phyloP scores from a whole-genome alignment of 2,797 vertebrate genomes.

The Morelia viridis region DNA sequence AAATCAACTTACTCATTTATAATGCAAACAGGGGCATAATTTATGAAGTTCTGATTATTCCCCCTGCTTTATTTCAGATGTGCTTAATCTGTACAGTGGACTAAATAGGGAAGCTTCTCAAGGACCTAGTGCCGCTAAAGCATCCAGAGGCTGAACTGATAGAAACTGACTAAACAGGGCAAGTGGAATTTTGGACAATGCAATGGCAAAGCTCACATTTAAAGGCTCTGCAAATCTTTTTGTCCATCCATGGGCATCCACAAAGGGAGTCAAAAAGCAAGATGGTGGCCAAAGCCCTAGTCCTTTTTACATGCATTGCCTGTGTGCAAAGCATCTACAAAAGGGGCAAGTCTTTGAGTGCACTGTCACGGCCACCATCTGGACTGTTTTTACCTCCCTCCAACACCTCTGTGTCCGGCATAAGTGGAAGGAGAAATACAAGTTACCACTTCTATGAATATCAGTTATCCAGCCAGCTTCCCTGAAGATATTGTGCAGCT shows the following conservation, averaged over 20 bases:
- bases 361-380: not conserved
- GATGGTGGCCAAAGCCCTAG: not conserved
- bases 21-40: conserved; percentile 66
- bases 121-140: conserved; percentile 54
- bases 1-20: conserved; percentile 64
- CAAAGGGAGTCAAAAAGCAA: not conserved
- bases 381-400: not conserved
- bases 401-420: not conserved
- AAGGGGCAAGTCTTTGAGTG: not conserved
- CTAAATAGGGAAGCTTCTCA: conserved; percentile 71
- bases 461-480: not conserved
- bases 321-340: not conserved
- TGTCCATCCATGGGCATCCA: not conserved
- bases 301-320: not conserved
- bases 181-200: conserved; percentile 37
- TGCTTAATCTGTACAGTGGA: conserved; percentile 69
- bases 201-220: conserved; percentile 15
- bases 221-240: not conserved
- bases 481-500: not conserved
- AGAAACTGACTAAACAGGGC: conserved; percentile 71
- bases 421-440: not conserved
- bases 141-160: conserved; percentile 49
- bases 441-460: not conserved
- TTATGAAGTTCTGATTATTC: conserved; percentile 73
- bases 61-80: conserved; percentile 63